A percentile compares a stretch with the other conserved stretches of the same genome.
These are phyloP conservation scores for Drosophila persimilis DNA, from an alignment of 1,140 invertebrate genomes.

Conservation along the genomic window DNA sequence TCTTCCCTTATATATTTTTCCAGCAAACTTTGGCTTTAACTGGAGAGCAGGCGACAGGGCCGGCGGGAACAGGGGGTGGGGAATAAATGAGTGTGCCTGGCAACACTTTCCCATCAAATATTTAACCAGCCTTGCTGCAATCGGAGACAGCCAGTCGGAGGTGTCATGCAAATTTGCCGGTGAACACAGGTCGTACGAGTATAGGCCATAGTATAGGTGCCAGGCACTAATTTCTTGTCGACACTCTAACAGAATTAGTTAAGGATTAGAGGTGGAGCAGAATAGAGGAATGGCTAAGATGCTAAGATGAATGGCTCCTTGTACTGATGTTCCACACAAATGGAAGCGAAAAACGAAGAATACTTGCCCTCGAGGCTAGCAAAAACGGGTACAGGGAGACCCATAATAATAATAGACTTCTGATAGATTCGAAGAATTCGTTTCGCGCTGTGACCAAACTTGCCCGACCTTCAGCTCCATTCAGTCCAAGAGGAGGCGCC, in stretches of 20 bases:
- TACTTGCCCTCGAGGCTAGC: too few relatives aligned
- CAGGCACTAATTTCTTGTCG: slow-evolving; percentile 24
- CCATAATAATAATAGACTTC: too few relatives aligned
- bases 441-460: too few relatives aligned
- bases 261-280: background rate
- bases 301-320: too few relatives aligned
- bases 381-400: too few relatives aligned
- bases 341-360: too few relatives aligned
- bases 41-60: background rate
- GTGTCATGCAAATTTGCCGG: slow-evolving; percentile 12
- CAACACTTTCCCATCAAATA: slow-evolving; percentile 27
- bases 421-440: too few relatives aligned
- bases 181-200: slow-evolving; percentile 19
- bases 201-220: background rate
- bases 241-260: slow-evolving; percentile 1
- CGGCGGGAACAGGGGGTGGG: background rate
- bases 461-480: too few relatives aligned
- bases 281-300: background rate
- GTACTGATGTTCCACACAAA: too few relatives aligned
- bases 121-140: slow-evolving; percentile 32
- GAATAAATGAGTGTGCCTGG: slow-evolving; percentile 3
- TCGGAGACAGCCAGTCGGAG: slow-evolving; percentile 26
- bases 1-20: slow-evolving; percentile 12
- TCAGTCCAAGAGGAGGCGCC: too few relatives aligned
- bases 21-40: slow-evolving; percentile 31